Evolutionary conservation across 2,888 invertebrate species (phyloP), one percentile per base, ranked within the genome.

Genomic region (Drosophila longiperda): DNA sequence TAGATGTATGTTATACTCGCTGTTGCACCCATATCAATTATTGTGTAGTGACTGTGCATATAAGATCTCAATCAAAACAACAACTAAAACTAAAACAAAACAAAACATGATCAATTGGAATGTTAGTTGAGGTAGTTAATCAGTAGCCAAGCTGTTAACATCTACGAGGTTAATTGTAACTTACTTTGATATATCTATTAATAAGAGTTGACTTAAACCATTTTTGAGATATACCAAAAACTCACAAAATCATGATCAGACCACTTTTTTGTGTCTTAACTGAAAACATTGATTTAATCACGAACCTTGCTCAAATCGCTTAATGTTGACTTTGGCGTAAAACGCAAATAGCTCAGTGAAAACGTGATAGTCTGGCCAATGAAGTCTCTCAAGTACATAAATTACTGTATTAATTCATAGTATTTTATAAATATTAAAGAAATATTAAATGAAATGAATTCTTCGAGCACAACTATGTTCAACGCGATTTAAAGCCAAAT

Each of bases 11-110:
- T 49, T 42, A 42, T 17, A 54, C 38, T 59, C 20, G 34, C 29
- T 40, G 52, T 29, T 54, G 26, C 71, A 50, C 57, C 61, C 58
- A 75, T 77, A 63, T 62, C 65, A 76, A 73, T 77, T 78, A 66
- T 76, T 54, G 59, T 58, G 23, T 60, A 11, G 17, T 48, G 48
- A 29, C 55, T 36, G 49, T 60, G 55, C 69, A 59, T 42, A 33
- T 42, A 52, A 57, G 33, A 61, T 40, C 38, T 49, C 33, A 34
- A 17, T 60, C 54, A 54, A 20, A 20, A 29, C 29, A 62, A 66
- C n/a, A 52, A 29, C 65, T 54, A 40, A 3, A 4, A 8, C 17
- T 3, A 17, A 36, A 38, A 38, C 3, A 3, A 6, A 12, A 20
- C 7, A 3, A 20, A 45, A 42, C 45, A 7, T 45, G 45, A 15